Percentiles rank a stretch among this genome's conserved stretches.
phyloP scores from a whole-genome alignment of 2,797 vertebrate species.

The Chelonia mydas region DNA sequence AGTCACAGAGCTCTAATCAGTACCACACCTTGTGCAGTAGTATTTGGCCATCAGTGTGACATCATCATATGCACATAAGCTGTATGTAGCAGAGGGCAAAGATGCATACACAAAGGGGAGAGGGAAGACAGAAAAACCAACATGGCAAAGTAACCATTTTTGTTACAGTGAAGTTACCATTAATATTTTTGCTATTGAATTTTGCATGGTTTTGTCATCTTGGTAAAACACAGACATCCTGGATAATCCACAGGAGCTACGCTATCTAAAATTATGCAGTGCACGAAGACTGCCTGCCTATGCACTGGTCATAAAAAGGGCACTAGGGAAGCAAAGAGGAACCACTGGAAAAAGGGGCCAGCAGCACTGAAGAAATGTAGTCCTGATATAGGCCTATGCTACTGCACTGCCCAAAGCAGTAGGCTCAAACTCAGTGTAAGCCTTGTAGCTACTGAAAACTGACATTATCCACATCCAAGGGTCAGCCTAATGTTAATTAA shows the following conservation, averaged over 20 bases:
- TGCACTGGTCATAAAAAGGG: not conserved
- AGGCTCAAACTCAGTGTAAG: constrained; percentile 60
- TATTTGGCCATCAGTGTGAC: not conserved
- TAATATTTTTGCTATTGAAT: fast-evolving
- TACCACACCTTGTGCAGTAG: not conserved
- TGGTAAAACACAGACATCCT: not conserved
- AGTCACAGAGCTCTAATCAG: not conserved
- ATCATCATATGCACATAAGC: not conserved
- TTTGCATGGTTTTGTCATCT: not conserved
- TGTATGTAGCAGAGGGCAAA: not conserved
- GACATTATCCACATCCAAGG: constrained; percentile 42
- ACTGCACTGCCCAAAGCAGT: constrained; percentile 50
- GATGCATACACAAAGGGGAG: not conserved
- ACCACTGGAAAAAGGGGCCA: not conserved
- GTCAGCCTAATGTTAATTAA: constrained; percentile 26
- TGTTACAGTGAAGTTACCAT: not conserved
- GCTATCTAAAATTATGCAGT: not conserved
- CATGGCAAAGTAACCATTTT: not conserved
- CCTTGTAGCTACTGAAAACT: constrained; percentile 62
- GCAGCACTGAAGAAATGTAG: fast-evolving
- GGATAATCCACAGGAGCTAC: not conserved
- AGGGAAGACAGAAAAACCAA: constrained; percentile 24
- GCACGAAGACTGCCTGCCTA: not conserved
- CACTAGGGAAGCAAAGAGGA: not conserved
- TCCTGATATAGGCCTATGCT: not conserved